phyloP scores from a whole-genome alignment of 1,140 invertebrate species.

The Lysiphlebus fabarum region DNA sequence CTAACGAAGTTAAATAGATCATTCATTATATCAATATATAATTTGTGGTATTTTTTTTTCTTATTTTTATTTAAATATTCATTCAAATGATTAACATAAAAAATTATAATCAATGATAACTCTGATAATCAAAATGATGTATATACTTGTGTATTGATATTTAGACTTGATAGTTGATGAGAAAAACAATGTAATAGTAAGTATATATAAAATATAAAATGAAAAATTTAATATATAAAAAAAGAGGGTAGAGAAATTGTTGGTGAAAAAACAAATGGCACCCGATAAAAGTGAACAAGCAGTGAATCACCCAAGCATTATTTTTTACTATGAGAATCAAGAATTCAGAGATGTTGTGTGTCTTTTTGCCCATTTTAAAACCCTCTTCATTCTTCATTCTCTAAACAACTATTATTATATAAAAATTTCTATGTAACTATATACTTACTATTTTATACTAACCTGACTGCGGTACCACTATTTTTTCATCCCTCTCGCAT shows the following conservation, averaged over 20 bases:
- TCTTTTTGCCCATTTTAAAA: constrained; percentile 15
- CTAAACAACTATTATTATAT: no score
- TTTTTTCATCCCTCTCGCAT: no score
- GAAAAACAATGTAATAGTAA: constrained; percentile 40
- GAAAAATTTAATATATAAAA: neutral
- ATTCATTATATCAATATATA: constrained; percentile 16
- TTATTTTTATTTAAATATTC: neutral
- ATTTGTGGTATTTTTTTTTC: constrained; percentile 18
- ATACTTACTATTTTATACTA: no score
- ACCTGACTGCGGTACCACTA: no score
- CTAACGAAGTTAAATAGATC: constrained; percentile 9
- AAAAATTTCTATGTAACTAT: no score
- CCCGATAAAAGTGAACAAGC: constrained; percentile 51
- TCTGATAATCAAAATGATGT: no score
- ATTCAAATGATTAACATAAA: no score
- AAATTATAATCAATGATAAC: no score
- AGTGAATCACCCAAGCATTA: constrained; percentile 54
- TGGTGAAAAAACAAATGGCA: constrained; percentile 48
- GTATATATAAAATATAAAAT: constrained; percentile 35
- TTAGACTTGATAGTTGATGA: neutral
- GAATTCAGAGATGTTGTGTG: constrained; percentile 41
- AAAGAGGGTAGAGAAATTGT: neutral
- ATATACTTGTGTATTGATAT: no score
- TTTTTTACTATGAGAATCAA: constrained; percentile 55
- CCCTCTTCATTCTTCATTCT: no score